Evolutionary conservation across 1,140 invertebrate genomes (phyloP).

Genomic region (Chelonus insularis): DNA sequence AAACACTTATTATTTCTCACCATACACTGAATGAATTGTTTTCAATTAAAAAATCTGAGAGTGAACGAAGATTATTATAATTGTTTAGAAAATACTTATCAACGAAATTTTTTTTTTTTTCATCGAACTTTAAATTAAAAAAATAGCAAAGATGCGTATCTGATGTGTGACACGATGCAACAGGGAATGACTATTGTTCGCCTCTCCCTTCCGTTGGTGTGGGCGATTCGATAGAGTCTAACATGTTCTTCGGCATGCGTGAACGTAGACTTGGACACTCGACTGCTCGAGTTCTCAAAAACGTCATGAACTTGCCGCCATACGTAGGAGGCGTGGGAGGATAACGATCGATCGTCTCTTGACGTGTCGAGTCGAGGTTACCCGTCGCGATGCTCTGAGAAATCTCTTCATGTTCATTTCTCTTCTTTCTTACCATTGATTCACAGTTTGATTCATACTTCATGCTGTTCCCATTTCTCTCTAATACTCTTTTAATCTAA

Average conservation of each 20-base stretch:
- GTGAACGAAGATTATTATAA: no score
- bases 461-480: background rate
- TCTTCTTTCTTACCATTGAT: background rate
- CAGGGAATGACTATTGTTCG: slow-evolving; percentile 9
- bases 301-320: slow-evolving; percentile 10
- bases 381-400: slow-evolving; percentile 1
- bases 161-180: background rate
- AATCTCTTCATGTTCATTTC: background rate
- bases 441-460: no score
- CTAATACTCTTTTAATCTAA: no score
- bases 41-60: no score
- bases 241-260: slow-evolving; percentile 39
- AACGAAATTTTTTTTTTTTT: background rate
- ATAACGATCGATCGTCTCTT: slow-evolving; percentile 17
- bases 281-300: slow-evolving; percentile 32
- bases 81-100: no score
- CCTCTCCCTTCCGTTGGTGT: slow-evolving; percentile 28
- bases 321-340: slow-evolving; percentile 33
- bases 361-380: slow-evolving; percentile 17
- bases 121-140: no score
- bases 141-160: background rate
- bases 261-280: slow-evolving; percentile 26
- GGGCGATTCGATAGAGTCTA: slow-evolving; percentile 40
- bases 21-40: no score
- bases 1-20: background rate